Percentiles rank a stretch among this genome's conserved stretches.
Conservation (phyloP, 2,113 vertebrate genomes). For the Plecturocebus donacophilus region DNA sequence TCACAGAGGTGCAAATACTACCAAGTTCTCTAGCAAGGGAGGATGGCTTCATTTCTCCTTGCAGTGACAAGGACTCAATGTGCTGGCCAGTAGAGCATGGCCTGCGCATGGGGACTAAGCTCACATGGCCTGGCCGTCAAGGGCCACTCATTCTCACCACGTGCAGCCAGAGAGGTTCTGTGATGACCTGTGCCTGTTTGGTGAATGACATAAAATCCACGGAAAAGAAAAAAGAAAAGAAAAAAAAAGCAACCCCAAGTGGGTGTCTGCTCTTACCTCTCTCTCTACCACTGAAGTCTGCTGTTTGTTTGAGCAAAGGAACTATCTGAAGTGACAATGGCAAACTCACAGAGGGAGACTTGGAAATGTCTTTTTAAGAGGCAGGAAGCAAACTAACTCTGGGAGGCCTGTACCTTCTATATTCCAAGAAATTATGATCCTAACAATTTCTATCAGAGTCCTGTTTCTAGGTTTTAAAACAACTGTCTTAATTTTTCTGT, state of each 20-base stretch:
- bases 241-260: not conserved
- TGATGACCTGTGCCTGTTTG: not conserved
- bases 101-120: not conserved
- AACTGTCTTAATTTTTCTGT: not conserved
- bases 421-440: not conserved
- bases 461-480: not conserved
- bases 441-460: not conserved
- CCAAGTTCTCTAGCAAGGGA: not conserved
- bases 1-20: not conserved
- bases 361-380: not conserved
- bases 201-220: not conserved
- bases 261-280: not conserved
- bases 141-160: not conserved
- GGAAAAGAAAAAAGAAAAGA: not conserved
- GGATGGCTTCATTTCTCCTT: not conserved
- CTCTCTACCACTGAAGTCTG: not conserved
- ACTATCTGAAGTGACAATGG: not conserved
- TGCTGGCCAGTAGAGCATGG: accelerated
- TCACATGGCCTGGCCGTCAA: not conserved
- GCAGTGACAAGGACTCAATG: not conserved
- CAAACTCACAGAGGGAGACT: not conserved
- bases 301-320: not conserved
- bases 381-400: not conserved
- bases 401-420: not conserved
- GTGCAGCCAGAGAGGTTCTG: not conserved